A percentile compares a stretch with the other conserved stretches of the same genome.
Evolutionary conservation across 1,140 invertebrate genomes (phyloP).

Genomic region (Caerostris darwini): DNA sequence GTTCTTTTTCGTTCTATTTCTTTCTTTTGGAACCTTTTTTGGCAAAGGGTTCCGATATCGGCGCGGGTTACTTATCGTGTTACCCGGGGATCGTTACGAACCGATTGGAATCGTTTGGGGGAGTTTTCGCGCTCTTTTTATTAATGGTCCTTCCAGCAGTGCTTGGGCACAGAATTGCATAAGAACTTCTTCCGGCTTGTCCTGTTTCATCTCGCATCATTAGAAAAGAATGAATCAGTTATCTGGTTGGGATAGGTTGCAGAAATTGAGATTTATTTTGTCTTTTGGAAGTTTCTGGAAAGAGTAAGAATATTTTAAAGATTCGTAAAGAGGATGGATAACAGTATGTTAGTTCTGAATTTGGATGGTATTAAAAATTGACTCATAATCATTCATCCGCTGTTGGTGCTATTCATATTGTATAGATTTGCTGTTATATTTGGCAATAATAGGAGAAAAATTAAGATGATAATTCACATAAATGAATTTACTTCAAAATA

Average conservation of each 20-base stretch:
- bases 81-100: background rate
- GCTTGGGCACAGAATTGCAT: background rate
- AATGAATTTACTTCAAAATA: no score
- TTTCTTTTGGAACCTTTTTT: background rate
- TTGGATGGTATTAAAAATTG: no score
- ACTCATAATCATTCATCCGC: no score
- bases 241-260: background rate
- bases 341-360: no score
- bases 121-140: background rate
- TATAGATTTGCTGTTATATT: no score
- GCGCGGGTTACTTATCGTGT: background rate
- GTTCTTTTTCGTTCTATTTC: background rate
- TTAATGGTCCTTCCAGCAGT: background rate
- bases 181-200: background rate
- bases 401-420: no score
- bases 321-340: background rate
- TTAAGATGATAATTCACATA: no score
- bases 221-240: background rate
- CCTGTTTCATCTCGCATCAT: background rate
- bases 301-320: background rate
- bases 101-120: background rate
- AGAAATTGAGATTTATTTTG: background rate
- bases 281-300: background rate
- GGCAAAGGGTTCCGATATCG: conserved; percentile 1
- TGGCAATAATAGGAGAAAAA: no score